Evolutionary conservation across 2,797 vertebrate species (phyloP).

Genomic region (Cossypha caffra): DNA sequence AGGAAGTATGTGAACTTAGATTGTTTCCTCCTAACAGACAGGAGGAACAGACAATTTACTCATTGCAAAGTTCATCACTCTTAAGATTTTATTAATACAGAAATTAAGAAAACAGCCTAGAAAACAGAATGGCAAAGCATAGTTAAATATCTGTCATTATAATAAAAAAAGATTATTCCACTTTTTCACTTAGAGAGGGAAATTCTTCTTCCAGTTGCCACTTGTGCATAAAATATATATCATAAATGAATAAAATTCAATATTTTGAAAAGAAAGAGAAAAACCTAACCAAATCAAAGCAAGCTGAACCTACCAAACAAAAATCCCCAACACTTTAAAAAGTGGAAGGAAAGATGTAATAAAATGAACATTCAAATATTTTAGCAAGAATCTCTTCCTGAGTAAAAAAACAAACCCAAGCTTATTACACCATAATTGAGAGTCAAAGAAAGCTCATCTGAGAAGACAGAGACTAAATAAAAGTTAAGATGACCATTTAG

Average conservation of each 20-base stretch:
- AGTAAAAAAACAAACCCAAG: neutral
- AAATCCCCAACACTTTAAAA: neutral
- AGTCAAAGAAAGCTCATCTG: neutral
- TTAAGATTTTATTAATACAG: neutral
- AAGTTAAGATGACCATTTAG: neutral
- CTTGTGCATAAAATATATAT: neutral
- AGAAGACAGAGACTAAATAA: neutral
- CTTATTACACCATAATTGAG: neutral
- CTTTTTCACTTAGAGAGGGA: neutral
- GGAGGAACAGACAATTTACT: neutral
- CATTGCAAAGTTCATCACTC: accelerated
- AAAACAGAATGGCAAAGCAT: neutral
- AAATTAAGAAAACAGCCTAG: neutral
- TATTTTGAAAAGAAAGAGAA: neutral
- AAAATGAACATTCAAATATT: neutral
- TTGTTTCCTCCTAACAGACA: neutral
- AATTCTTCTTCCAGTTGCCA: accelerated
- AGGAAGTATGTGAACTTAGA: neutral
- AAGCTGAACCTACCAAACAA: neutral
- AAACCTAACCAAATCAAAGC: accelerated
- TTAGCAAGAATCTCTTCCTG: neutral
- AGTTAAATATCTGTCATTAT: neutral
- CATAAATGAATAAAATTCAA: neutral
- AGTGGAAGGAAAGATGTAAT: neutral
- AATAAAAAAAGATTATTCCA: neutral